phyloP scores from a whole-genome alignment of 2,888 invertebrate genomes.

The Antheraea assamensis region DNA sequence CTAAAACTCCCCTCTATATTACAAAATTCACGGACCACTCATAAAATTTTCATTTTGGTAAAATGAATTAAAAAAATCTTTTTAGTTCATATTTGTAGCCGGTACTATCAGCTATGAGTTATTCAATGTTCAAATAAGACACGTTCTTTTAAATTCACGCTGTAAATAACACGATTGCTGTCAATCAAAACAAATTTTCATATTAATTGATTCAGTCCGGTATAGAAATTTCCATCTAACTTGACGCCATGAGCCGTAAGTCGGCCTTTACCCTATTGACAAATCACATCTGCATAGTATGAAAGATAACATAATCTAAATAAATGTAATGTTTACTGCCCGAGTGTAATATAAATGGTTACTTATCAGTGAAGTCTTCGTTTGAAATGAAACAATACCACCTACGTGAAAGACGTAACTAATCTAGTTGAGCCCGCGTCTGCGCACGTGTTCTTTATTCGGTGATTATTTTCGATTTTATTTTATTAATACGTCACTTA shows the following conservation, averaged over 20 bases:
- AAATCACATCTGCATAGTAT: constrained; percentile 7
- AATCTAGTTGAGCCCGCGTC: too few species aligned
- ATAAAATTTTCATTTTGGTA: background rate
- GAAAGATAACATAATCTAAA: background rate
- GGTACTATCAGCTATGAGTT: background rate
- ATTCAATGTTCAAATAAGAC: background rate
- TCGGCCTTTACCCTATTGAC: background rate
- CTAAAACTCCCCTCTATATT: background rate
- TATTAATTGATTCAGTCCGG: constrained; percentile 38
- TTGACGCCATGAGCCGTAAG: background rate
- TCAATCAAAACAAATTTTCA: constrained; percentile 43
- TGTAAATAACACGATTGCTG: constrained; percentile 33
- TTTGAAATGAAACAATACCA: background rate
- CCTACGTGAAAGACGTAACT: background rate
- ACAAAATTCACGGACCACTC: background rate
- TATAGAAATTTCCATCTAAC: constrained; percentile 8
- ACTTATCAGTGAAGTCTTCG: background rate
- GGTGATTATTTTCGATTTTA: too few species aligned
- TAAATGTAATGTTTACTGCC: background rate
- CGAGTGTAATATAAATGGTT: background rate
- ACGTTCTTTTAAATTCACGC: background rate
- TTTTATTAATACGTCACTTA: too few species aligned
- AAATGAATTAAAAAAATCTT: background rate
- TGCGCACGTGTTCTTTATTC: too few species aligned
- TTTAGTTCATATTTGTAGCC: background rate